Evolutionary conservation across 2,113 vertebrate genomes (phyloP), one percentile per base, ranked within the genome.

Genomic region (Tachysurus vachellii): DNA sequence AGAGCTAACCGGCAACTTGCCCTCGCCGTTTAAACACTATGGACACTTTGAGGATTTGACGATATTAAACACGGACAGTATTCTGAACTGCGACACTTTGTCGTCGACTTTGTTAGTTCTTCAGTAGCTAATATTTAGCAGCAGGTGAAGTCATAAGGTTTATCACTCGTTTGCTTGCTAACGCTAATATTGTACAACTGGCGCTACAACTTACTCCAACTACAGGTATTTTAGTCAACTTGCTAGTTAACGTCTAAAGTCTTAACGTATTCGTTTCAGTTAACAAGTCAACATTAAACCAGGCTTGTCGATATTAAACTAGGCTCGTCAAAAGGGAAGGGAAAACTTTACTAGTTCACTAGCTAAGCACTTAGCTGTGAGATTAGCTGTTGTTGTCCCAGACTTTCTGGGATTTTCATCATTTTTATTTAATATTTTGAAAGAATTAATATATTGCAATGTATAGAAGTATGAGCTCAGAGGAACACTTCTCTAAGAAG

Each of bases 381-480:
- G 19, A 10, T 23, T 16, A 36, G 42, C 47, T 56, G 2, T n/a
- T 21, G 16, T 12, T 8, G 17, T 73, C 7, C 1, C 8, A 56
- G 31, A 1, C 19, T n/a, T 26, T n/a, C 50, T 77, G 5, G 0
- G 5, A 17, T 14, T 28, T 66, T 53, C 73, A 59, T 12, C 28
- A n/a, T 12, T 36, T 47, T 6, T 28, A 21, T 61, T 76, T 19
- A 11, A n/a, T 54, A 28, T 76, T 68, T 76, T 62, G 85, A 56
- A 83, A 87, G 59, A 54, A 21, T 89, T 86, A 66, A 50, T 80
- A 10, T 68, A 64, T 61, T 53, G 47, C 8, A 80, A 94, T 94
- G 93, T 95, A 93, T 14, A 90, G 80, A 80, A 93, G 75, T 80
- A 62, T 91, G 73, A 91, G 47, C 57, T 64, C 73, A 0, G 93